Conservation (phyloP, 2,113 vertebrate species). For the Caranx ignobilis region DNA sequence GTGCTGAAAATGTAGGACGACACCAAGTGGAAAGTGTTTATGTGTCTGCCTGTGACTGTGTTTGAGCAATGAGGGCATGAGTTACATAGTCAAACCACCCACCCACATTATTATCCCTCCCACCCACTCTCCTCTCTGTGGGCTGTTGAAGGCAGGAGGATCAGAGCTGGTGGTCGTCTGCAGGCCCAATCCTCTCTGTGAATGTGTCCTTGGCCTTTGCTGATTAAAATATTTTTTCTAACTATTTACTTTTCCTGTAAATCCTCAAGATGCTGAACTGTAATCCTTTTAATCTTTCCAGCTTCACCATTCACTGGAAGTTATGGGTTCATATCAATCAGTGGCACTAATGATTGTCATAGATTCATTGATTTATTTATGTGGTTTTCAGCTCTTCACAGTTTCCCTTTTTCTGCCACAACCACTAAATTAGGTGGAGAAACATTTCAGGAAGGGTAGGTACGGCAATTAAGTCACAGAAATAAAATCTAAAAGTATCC, state of each 20-base stretch:
- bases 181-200: constrained; percentile 4
- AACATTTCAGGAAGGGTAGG: background rate
- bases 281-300: background rate
- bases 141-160: constrained; percentile 26
- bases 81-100: constrained; percentile 39
- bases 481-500: background rate
- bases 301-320: background rate
- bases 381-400: background rate
- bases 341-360: background rate
- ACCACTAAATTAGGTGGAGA: background rate
- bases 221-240: constrained; percentile 20
- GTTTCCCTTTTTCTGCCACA: background rate
- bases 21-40: constrained; percentile 49
- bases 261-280: background rate
- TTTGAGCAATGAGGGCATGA: constrained; percentile 31
- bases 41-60: constrained; percentile 21
- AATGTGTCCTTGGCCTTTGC: constrained; percentile 28
- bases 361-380: background rate
- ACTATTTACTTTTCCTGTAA: background rate
- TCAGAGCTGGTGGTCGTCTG: constrained; percentile 26
- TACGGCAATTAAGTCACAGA: background rate
- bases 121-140: constrained; percentile 25
- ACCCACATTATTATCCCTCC: constrained; percentile 33
- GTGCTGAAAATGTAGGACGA: constrained; percentile 53
- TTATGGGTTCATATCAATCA: background rate